Conservation (phyloP, 2,113 vertebrate species). For the Eulemur macaco region DNA sequence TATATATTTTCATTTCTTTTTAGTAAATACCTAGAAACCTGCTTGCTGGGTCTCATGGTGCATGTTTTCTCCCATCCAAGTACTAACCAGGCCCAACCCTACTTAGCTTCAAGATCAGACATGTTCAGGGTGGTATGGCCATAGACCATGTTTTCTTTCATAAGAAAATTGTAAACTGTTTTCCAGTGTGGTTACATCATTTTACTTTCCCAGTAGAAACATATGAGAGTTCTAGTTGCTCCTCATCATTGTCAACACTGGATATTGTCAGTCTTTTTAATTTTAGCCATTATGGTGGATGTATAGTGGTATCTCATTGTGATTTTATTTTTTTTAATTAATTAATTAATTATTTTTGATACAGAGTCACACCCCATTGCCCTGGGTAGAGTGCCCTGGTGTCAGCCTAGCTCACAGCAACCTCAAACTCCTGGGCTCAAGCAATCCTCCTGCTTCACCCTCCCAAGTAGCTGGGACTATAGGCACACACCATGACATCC, state of each 20-base stretch:
- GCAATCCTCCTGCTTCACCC: too few species aligned
- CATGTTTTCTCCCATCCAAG: not conserved
- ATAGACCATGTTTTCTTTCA: not conserved
- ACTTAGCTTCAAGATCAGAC: too few species aligned
- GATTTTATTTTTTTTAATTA: not conserved
- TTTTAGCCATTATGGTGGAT: not conserved
- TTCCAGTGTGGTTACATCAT: not conserved
- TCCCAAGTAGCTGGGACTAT: too few species aligned
- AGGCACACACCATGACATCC: too few species aligned
- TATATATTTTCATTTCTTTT: not conserved
- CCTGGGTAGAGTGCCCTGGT: too few species aligned
- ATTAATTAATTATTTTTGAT: too few species aligned
- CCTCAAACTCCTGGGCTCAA: too few species aligned
- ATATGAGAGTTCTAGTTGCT: not conserved
- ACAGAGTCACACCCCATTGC: too few species aligned
- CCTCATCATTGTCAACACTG: not conserved
- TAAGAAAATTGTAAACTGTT: not conserved
- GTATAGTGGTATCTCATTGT: not conserved
- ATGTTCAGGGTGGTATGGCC: not conserved
- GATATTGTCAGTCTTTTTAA: not conserved
- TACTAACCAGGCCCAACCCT: too few species aligned
- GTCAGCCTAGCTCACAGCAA: too few species aligned
- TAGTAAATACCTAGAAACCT: not conserved
- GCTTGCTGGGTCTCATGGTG: not conserved
- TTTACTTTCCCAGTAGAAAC: not conserved